Conservation (phyloP, 2,113 vertebrate species). For the Stegastes partitus region DNA sequence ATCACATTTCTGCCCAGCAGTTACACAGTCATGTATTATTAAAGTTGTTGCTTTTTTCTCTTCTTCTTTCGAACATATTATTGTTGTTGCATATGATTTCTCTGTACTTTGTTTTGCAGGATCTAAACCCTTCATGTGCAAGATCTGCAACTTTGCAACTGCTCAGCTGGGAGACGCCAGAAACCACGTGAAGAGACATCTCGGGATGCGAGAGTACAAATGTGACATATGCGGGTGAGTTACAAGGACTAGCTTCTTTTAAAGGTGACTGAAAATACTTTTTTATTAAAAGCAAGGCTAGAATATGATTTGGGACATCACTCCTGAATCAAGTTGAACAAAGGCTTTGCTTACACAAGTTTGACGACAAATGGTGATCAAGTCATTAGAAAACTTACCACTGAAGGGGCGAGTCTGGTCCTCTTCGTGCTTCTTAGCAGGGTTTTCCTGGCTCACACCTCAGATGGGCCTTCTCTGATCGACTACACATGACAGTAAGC, state of each 20-base stretch:
- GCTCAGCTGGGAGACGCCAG: slow-evolving; percentile 98
- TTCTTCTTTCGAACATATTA: slow-evolving; percentile 39
- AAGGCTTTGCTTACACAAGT: neutral
- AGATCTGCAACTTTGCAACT: slow-evolving; percentile 98
- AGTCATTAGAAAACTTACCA: neutral
- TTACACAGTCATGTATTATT: slow-evolving; percentile 52
- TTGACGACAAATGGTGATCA: neutral
- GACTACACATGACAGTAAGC: too few relatives aligned
- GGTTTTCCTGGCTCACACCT: too few relatives aligned
- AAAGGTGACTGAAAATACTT: neutral
- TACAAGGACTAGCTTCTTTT: neutral
- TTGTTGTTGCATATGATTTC: slow-evolving; percentile 30
- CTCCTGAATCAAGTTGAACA: neutral
- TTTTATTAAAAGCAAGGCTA: neutral
- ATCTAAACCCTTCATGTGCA: slow-evolving; percentile 99
- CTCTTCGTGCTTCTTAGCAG: neutral
- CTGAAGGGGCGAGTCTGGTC: neutral
- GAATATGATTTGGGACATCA: neutral
- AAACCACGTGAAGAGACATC: slow-evolving; percentile 98
- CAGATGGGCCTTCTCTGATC: too few relatives aligned
- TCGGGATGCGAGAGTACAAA: slow-evolving; percentile 99
- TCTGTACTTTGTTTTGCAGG: slow-evolving; percentile 85
- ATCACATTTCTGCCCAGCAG: slow-evolving; percentile 40
- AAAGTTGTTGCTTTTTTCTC: slow-evolving; percentile 8
- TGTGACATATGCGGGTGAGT: slow-evolving; percentile 99